Conservation (phyloP, 2,113 vertebrate genomes). For the Macroglossus sobrinus region DNA sequence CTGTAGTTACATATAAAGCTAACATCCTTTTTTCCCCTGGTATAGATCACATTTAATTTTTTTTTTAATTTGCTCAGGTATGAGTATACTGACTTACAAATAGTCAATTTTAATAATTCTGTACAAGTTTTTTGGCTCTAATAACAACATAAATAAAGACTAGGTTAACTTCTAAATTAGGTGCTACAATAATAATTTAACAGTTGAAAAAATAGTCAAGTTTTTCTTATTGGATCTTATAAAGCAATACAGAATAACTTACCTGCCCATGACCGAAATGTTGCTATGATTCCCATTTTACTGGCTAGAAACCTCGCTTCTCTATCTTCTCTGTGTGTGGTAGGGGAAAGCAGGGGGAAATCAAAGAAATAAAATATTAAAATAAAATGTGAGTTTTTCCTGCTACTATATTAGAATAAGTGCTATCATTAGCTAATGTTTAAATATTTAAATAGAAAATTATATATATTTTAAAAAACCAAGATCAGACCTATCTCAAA, state of each 20-base stretch:
- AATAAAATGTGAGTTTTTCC: not conserved
- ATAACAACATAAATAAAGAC: not conserved
- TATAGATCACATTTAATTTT: not conserved
- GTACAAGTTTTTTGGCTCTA: not conserved
- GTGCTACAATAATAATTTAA: not conserved
- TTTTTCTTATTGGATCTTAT: not conserved
- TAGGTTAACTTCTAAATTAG: not conserved
- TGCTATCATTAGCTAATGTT: not conserved
- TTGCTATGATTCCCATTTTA: constrained; percentile 97
- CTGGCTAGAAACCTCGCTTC: constrained; percentile 96
- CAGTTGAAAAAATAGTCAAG: not conserved
- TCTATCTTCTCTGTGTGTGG: constrained; percentile 91
- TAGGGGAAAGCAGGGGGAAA: not conserved
- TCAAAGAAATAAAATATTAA: constrained; percentile 36
- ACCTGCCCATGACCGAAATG: constrained; percentile 99
- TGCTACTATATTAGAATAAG: not conserved
- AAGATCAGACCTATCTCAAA: not conserved
- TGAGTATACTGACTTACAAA: not conserved
- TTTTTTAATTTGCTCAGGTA: not conserved
- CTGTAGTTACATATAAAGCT: not conserved
- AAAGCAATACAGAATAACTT: constrained; percentile 59
- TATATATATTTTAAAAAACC: not conserved
- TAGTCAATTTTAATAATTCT: constrained; percentile 32
- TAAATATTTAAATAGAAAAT: constrained; percentile 46
- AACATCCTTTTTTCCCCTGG: not conserved